Conservation (phyloP, 2,797 vertebrate genomes). For the Acrocephalus scirpaceus region DNA sequence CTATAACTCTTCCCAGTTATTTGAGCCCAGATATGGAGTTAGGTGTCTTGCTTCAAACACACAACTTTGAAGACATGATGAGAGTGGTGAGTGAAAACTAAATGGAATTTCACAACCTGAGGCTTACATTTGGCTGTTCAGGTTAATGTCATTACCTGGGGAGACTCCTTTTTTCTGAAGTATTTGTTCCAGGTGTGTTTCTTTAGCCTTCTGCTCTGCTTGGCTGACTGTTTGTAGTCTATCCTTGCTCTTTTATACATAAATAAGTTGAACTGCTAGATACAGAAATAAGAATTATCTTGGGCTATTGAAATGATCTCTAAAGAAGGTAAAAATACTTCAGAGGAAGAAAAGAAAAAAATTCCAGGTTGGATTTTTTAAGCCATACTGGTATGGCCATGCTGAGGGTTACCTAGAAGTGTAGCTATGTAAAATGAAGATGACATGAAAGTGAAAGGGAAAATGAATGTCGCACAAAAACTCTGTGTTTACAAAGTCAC, state of each 20-base stretch:
- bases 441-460: background rate
- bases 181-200: background rate
- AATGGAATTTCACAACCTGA: background rate
- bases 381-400: background rate
- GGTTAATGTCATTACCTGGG: background rate
- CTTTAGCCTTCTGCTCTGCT: background rate
- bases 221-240: background rate
- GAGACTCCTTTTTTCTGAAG: background rate
- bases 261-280: background rate
- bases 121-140: background rate
- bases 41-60: background rate
- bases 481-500: background rate
- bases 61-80: background rate
- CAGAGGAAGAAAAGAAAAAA: background rate
- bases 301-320: background rate
- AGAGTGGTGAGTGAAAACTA: background rate
- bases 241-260: background rate
- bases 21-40: background rate
- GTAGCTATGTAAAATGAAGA: background rate
- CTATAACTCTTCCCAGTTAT: background rate
- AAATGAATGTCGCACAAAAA: background rate
- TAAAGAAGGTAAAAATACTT: background rate
- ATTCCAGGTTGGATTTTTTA: background rate
- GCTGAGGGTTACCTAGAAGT: background rate
- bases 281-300: background rate